Conservation (phyloP, 2,797 vertebrate species). For the Sebastes oblongus region DNA sequence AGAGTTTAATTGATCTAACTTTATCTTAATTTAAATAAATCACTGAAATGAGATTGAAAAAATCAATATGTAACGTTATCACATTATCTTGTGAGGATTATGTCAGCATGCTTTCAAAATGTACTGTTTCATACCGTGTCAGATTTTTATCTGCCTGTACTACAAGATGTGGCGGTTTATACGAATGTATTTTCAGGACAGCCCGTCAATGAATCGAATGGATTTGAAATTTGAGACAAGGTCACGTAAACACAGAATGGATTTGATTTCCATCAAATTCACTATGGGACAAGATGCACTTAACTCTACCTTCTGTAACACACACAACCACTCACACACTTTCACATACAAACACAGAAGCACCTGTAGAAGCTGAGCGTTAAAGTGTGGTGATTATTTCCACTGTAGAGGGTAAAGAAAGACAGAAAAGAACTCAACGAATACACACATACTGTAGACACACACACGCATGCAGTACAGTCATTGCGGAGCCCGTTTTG, state of each 20-base stretch:
- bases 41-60: neutral
- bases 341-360: neutral
- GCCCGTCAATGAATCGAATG: slow-evolving; percentile 21
- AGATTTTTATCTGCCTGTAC: neutral
- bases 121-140: rapidly evolving
- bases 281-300: slow-evolving; percentile 29
- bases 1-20: neutral
- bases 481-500: slow-evolving; percentile 55
- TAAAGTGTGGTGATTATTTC: slow-evolving; percentile 9
- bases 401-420: neutral
- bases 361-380: slow-evolving; percentile 53
- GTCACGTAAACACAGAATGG: slow-evolving; percentile 47
- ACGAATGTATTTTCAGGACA: neutral
- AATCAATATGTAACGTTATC: neutral
- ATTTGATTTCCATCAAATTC: slow-evolving; percentile 62
- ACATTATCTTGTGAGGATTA: neutral
- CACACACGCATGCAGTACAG: neutral
- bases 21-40: neutral
- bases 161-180: neutral
- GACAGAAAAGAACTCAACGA: neutral
- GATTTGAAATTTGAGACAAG: slow-evolving; percentile 44
- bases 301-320: slow-evolving; percentile 10
- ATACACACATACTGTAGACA: neutral
- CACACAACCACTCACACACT: slow-evolving; percentile 11
- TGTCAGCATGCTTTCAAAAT: neutral